Percentiles rank a stretch among this genome's conserved stretches.
Evolutionary conservation across 1,140 invertebrate species (phyloP).

Genomic region (Drosophila bipectinata): DNA sequence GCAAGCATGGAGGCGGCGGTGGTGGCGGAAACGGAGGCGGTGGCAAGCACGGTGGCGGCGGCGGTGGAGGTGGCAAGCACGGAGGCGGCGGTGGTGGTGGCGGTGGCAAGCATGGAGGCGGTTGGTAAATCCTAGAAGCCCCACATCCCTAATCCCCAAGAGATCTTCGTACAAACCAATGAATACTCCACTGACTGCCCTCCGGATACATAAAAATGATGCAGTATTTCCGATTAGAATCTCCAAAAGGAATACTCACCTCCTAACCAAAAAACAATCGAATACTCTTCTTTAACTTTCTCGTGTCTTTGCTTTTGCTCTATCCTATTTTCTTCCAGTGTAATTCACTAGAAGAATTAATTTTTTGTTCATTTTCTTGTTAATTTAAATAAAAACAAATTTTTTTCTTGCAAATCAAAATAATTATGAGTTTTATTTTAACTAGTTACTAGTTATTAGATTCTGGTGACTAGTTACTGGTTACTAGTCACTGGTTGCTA

Average conservation of each 20-base stretch:
- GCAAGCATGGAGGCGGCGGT: constrained; percentile 13
- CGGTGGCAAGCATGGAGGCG: constrained; percentile 24
- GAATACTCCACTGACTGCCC: constrained; percentile 1
- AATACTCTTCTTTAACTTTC: neutral
- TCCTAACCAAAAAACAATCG: neutral
- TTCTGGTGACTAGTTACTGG: neutral
- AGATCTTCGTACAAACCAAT: constrained; percentile 1
- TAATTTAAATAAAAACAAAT: constrained; percentile 15
- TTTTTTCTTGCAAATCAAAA: constrained; percentile 12
- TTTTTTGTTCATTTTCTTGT: neutral
- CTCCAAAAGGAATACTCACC: neutral
- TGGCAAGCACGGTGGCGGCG: constrained; percentile 23
- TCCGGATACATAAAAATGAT: neutral
- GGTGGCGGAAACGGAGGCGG: constrained; percentile 20
- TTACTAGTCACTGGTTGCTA: neutral
- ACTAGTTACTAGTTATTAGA: neutral
- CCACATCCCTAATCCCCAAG: neutral
- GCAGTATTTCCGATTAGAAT: neutral
- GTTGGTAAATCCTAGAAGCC: constrained; percentile 15
- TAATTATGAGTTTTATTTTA: neutral
- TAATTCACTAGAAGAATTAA: neutral
- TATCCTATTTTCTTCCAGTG: constrained; percentile 1
- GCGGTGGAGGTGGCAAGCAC: constrained; percentile 20
- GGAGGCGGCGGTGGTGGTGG: constrained; percentile 23
- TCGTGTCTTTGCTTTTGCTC: neutral